Base-by-base conservation (phyloP, 1,140 invertebrate species). In the Philopotamus ludificatus region DNA sequence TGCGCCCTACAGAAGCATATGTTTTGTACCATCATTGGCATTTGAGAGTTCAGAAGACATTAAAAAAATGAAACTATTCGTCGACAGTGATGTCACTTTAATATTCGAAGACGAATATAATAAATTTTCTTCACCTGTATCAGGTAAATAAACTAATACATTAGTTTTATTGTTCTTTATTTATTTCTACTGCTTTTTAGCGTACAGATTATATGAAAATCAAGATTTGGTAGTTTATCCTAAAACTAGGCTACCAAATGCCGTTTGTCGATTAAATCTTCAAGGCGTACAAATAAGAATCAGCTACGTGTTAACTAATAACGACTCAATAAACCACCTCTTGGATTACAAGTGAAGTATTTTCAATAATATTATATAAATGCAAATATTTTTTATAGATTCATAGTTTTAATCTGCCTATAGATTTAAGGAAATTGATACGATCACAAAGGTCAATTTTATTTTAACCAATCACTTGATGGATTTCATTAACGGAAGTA, bases 391-490 rank as follows among this genome's bases (percentile, higher is more conserved):
- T 4, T 21, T 49, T 4, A 21, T 4, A 8, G 20, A 7, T 8
- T 49, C 20, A 49, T 16, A 7, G 20, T 4, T 21, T 16, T 53
- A 34, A 25, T 50, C 15, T 60, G 15, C n/a, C 39, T 26, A 22
- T 34, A 83, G 83, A 21, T 73, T 84, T 60, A 79, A 77, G 22
- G 74, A 83, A 25, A 76, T 83, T 18, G 85, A 87, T 64, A 76
- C 81, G n/a, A 74, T 85, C 21, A 76, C 84, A 2, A 87, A 86
- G 74, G 77, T 80, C 8, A 83, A 79, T 67, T 86, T 81, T 70
- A 72, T 79, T 1, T 77, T 82, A 68, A 73, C 82, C 1, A 55
- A 77, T 53, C 75, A 79, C 51, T 57, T 87, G 0, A 75, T 74
- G 7, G 73, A 81, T 22, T 81, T 82, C 25, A 71, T 86, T 67